Percentiles rank a stretch among this genome's conserved stretches.
Evolutionary conservation across 2,888 invertebrate species (phyloP).

Genomic region (Prosapia bicincta): DNA sequence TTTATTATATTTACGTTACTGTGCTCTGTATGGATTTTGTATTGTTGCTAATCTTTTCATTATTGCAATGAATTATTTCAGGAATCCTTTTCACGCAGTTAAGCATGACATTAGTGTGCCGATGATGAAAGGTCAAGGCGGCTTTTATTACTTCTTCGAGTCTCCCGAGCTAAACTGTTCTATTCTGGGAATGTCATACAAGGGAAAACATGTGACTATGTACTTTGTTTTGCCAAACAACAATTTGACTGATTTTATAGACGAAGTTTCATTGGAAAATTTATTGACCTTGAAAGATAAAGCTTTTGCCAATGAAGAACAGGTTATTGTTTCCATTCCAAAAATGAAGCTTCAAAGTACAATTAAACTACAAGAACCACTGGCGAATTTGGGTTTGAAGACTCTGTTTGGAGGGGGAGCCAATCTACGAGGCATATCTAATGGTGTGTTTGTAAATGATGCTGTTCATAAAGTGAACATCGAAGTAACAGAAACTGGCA

Average conservation of each 20-base stretch:
- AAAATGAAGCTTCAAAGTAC: conserved; percentile 66
- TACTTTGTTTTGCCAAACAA: conserved; percentile 48
- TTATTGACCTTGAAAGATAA: neutral
- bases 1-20: too few species aligned
- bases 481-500: conserved; percentile 50
- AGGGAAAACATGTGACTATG: conserved; percentile 47
- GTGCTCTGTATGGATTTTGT: too few species aligned
- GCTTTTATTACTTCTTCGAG: neutral
- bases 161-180: neutral
- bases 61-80: too few species aligned
- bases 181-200: conserved; percentile 48
- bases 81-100: neutral
- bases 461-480: conserved; percentile 50
- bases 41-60: too few species aligned
- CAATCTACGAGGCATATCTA: conserved; percentile 19
- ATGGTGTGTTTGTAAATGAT: conserved; percentile 37
- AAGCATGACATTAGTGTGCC: neutral
- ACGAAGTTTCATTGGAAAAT: neutral
- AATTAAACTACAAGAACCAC: conserved; percentile 52
- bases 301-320: neutral
- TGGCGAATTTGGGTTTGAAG: conserved; percentile 56
- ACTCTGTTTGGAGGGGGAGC: conserved; percentile 57
- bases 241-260: conserved; percentile 23
- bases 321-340: conserved; percentile 49
- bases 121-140: neutral